Conservation (phyloP, 1,140 invertebrate species). For the Geopemphigus sp. region DNA sequence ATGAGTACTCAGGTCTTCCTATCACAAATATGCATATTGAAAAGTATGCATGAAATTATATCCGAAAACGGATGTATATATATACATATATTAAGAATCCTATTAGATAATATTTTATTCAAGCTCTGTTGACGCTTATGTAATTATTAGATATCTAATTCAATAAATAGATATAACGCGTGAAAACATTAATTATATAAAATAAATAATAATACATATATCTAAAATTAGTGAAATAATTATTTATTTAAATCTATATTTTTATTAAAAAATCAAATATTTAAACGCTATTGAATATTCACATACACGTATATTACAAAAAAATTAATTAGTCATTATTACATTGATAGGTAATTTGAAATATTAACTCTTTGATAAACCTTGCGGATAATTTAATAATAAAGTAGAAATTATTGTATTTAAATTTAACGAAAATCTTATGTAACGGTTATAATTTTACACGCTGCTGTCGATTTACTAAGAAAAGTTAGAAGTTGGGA, state of each 20-base stretch:
- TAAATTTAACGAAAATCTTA: constrained; percentile 16
- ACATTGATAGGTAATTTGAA: not conserved
- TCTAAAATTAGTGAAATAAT: too few species aligned
- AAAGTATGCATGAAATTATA: not conserved
- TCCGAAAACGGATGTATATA: constrained; percentile 12
- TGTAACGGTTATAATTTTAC: not conserved
- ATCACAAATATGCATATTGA: constrained; percentile 22
- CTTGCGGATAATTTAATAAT: not conserved
- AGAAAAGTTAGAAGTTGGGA: not conserved
- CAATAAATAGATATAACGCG: too few species aligned
- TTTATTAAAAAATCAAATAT: too few species aligned
- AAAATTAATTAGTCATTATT: too few species aligned
- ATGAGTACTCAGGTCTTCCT: not conserved
- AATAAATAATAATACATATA: too few species aligned
- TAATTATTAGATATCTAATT: too few species aligned
- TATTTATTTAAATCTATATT: too few species aligned
- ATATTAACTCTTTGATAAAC: not conserved
- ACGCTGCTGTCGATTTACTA: not conserved
- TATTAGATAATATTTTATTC: not conserved
- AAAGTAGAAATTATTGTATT: not conserved
- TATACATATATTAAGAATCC: not conserved
- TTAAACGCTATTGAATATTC: too few species aligned
- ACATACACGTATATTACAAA: too few species aligned
- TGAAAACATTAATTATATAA: too few species aligned
- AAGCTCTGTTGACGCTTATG: not conserved